Base-by-base conservation (phyloP, 1,140 invertebrate genomes). In the Bombus pascuorum region DNA sequence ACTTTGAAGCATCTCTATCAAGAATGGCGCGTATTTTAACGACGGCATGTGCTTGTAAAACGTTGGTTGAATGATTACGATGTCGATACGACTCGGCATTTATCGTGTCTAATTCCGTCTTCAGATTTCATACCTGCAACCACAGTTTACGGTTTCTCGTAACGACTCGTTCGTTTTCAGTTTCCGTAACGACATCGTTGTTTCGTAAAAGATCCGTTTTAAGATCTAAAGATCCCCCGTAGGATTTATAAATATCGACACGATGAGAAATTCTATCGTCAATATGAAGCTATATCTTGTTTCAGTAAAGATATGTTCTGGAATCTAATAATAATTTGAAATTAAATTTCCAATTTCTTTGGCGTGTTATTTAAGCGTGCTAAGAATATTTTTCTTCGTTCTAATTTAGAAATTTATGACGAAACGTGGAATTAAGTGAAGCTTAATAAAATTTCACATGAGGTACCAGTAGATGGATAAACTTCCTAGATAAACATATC, bases 1-100 rank as follows among this genome's bases (percentile, higher is more conserved):
- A 75, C 71, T 47, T 32, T 47, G 39, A 62, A 37, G 59, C 72
- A 57, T 82, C 47, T 74, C 42, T 53, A 53, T 82, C 32, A 22
- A 74, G 71, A 82, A 82, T 75, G 59, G 25, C 12, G 62, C 32
- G 81, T 75, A 82, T 65, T 72, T 75, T 82, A 53, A 82, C 39
- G 59, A 65, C 32, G 81, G 39, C 62, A 37, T 44, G 70, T 22
- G 80, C n/a, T 81, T 44, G 13, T 57, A 81, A 44, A 81, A 44
- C 22, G 47, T 25, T 32, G 28, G 18, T 28, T 42, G 15, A 18
- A 13, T 34, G 44, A 75, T 34, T 9, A 10, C 44, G 32, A 25
- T 32, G 73, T 28, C 32, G 32, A 74, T 44, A 74, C 25, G 53
- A 34, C 37, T 47, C 47, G 10, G 0, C 25, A 53, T 59, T 76